These are phyloP conservation scores for Nomada hirtipes DNA, from an alignment of 2,888 invertebrate genomes.

Conservation along the genomic window DNA sequence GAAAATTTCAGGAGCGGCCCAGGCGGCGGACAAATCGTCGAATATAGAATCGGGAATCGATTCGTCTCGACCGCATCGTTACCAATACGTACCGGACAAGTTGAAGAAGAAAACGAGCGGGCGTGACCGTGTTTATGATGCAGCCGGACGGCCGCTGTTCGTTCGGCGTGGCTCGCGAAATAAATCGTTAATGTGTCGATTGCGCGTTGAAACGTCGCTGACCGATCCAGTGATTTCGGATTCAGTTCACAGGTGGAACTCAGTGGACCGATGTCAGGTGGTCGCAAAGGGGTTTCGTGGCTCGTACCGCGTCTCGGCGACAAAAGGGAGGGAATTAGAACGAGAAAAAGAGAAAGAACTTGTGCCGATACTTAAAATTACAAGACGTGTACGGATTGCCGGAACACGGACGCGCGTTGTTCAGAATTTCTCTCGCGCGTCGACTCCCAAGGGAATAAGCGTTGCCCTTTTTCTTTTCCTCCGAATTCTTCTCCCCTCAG, in stretches of 20 bases:
- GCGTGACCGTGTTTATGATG: constrained; percentile 73
- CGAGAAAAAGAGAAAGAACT: constrained; percentile 24
- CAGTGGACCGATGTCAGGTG: constrained; percentile 61
- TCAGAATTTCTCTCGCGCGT: constrained; percentile 43
- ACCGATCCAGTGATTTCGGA: constrained; percentile 58
- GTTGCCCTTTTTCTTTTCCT: background rate
- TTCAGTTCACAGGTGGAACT: constrained; percentile 65
- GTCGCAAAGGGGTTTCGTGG: constrained; percentile 66
- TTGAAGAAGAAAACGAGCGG: constrained; percentile 70
- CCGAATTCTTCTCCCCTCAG: constrained; percentile 20
- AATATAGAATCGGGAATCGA: constrained; percentile 54
- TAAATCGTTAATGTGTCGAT: constrained; percentile 75
- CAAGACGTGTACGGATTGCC: constrained; percentile 65
- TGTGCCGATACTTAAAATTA: constrained; percentile 67
- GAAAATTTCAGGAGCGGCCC: constrained; percentile 20
- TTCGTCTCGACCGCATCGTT: constrained; percentile 61
- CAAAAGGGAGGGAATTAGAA: constrained; percentile 3
- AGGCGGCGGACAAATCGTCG: constrained; percentile 28
- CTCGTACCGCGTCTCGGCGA: constrained; percentile 39
- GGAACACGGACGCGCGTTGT: constrained; percentile 52
- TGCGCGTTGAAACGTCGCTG: constrained; percentile 57
- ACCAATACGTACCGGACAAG: constrained; percentile 55
- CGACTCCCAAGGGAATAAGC: constrained; percentile 10
- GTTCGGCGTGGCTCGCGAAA: constrained; percentile 66
- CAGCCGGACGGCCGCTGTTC: constrained; percentile 55